These are phyloP conservation scores for Pediacus dermestoides DNA, from an alignment of 2,888 invertebrate genomes.

Conservation along the genomic window DNA sequence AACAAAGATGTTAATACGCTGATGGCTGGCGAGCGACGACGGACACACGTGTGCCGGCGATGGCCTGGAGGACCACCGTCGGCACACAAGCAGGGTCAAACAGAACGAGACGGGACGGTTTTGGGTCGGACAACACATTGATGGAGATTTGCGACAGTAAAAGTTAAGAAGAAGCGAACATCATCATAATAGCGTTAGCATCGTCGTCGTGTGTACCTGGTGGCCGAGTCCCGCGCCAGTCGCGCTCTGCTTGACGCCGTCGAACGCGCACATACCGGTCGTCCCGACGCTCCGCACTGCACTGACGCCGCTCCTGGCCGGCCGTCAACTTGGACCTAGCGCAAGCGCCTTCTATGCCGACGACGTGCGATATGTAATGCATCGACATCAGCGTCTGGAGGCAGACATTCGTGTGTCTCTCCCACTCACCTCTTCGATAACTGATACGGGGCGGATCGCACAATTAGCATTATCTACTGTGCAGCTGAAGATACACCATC, in stretches of 20 bases:
- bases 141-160: constrained; percentile 9
- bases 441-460: constrained; percentile 28
- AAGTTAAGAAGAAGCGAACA: constrained; percentile 11
- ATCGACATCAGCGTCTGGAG: constrained; percentile 35
- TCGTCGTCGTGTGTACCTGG: constrained; percentile 4
- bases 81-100: constrained; percentile 26
- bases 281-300: constrained; percentile 45
- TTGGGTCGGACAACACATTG: constrained; percentile 22
- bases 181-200: constrained; percentile 3
- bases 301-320: constrained; percentile 37
- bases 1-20: constrained; percentile 23
- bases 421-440: constrained; percentile 22
- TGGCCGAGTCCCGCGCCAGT: constrained; percentile 36
- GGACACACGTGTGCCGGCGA: constrained; percentile 25
- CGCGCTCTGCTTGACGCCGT: constrained; percentile 38
- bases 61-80: constrained; percentile 14
- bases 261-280: constrained; percentile 37
- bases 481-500: constrained; percentile 3
- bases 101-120: constrained; percentile 22
- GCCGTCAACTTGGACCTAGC: constrained; percentile 23
- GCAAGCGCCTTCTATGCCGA: constrained; percentile 22
- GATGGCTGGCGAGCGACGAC: constrained; percentile 24
- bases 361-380: constrained; percentile 34
- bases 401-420: constrained; percentile 9
- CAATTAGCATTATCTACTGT: constrained; percentile 14